Base-by-base conservation (phyloP, 2,888 invertebrate genomes). In the Stegophylla sp. region DNA sequence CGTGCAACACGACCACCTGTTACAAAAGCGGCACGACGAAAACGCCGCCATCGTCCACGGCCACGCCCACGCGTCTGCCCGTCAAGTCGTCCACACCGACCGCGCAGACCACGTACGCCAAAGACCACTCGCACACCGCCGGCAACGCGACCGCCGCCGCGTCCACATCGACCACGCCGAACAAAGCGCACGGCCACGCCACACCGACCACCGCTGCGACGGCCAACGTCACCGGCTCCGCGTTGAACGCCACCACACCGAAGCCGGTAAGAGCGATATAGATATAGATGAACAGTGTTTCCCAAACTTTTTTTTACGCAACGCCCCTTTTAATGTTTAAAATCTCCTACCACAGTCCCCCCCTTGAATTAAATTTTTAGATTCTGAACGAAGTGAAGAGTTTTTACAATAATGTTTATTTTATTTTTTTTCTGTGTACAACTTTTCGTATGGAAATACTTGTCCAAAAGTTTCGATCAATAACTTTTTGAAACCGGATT, bases 1-100 rank as follows among this genome's bases (percentile, higher is more conserved):
- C 79, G 34, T 79, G 79, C 71, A 79, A 79, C 34, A 71, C 71
- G 41, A 71, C 79, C 41, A 79, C 71, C 41, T 79, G 79, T 51
- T 71, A 79, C 61, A 79, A 69, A 61, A 69, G 71, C 3, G 79
- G 20, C 23, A 77, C 77, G 17, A 69, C 77, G 26, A 79, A 71
- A n/a, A 20, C 79, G 2, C 20, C 79, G 9, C 28, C 79, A 1
- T 12, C 79, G 9, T 23, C 63, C 1, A 63, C 71, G 3, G 41
- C 53, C n/a, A 66, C 75, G n/a, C 64, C 75, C 3, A 79, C 79
- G n/a, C 79, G 63, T 26, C 45, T 71, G 9, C 79, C 79, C 7
- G 79, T 79, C 20, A n/a, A 56, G 10, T 71, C 79, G 51, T 79
- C 79, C 17, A 77, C 77, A 1, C 69, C 61, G 45, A 43, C 66